Conservation (phyloP, 1,140 invertebrate genomes). For the Macrobrachium nipponense region DNA sequence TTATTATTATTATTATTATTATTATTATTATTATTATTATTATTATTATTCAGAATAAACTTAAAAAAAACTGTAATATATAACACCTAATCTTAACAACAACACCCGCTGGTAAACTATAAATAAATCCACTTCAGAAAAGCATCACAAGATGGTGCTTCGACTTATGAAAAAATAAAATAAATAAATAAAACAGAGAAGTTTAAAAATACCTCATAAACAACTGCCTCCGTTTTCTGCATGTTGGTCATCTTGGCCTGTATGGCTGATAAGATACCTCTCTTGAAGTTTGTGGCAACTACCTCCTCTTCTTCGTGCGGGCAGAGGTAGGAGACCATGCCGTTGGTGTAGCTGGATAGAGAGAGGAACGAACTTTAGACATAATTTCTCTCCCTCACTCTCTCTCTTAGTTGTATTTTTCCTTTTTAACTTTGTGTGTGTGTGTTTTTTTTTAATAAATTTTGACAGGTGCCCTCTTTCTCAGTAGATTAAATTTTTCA, state of each 20-base stretch:
- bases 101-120: too few relatives aligned
- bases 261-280: neutral
- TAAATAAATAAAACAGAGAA: too few relatives aligned
- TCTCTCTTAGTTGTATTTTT: neutral
- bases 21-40: too few relatives aligned
- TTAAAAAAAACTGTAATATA: too few relatives aligned
- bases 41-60: too few relatives aligned
- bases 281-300: neutral
- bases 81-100: too few relatives aligned
- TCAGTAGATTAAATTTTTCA: neutral
- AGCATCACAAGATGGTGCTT: too few relatives aligned
- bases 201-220: neutral
- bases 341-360: neutral
- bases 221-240: neutral
- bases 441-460: neutral
- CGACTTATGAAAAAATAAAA: too few relatives aligned
- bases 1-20: too few relatives aligned
- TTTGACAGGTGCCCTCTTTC: neutral
- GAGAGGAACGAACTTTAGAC: neutral
- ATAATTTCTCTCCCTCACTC: neutral
- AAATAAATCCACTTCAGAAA: too few relatives aligned
- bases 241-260: conserved; percentile 11
- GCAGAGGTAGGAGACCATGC: neutral
- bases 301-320: neutral
- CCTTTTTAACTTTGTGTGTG: neutral